Conservation (phyloP, 1,140 invertebrate species). For the Trialeurodes vaporariorum region DNA sequence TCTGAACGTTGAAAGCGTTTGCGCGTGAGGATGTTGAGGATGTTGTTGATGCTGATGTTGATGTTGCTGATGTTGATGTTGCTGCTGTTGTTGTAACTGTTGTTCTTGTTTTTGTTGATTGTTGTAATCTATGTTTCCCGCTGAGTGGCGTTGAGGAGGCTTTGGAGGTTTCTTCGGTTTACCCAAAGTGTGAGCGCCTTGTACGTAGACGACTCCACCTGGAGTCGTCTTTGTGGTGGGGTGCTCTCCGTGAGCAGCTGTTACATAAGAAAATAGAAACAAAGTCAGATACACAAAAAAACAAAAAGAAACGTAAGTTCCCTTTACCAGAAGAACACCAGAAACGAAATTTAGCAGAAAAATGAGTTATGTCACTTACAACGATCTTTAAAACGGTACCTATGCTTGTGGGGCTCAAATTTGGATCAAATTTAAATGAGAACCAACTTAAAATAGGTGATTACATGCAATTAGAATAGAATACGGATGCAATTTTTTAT, state of each 20-base stretch:
- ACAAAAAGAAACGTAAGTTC: too few species aligned
- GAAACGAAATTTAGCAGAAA: too few species aligned
- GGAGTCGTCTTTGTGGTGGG: conserved; percentile 32
- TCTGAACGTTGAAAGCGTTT: conserved; percentile 48
- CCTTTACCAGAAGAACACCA: too few species aligned
- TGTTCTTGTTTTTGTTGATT: conserved; percentile 34
- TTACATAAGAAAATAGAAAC: too few species aligned
- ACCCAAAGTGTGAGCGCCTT: conserved; percentile 43
- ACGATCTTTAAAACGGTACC: too few species aligned
- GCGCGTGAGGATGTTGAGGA: conserved; percentile 28
- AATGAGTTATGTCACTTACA: too few species aligned
- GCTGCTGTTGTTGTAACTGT: neutral
- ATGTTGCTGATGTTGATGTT: neutral
- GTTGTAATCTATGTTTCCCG: conserved; percentile 68
- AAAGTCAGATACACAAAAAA: too few species aligned
- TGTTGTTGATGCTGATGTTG: neutral
- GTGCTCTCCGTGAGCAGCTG: conserved; percentile 25
- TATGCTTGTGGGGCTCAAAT: too few species aligned
- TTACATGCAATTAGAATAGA: too few species aligned
- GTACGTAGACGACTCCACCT: conserved; percentile 22
- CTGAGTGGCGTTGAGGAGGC: conserved; percentile 68
- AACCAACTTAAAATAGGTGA: too few species aligned
- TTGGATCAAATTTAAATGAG: too few species aligned
- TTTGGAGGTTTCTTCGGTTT: conserved; percentile 36
- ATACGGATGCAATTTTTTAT: too few species aligned